Percentiles rank a stretch among this genome's conserved stretches.
Evolutionary conservation across 2,113 vertebrate species (phyloP).

Genomic region (Nothobranchius kuhntae): DNA sequence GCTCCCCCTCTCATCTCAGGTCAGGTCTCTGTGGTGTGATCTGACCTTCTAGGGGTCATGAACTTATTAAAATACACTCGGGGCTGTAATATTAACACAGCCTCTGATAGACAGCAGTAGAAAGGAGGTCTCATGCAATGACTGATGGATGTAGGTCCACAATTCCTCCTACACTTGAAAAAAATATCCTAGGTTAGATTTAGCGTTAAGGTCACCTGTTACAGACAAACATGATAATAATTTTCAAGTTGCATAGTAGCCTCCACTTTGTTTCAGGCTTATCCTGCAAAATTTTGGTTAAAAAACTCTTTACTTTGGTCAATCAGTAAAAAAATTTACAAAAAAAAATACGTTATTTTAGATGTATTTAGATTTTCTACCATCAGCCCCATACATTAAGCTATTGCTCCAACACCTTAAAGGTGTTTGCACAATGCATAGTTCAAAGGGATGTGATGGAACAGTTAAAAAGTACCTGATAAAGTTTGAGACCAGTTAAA

Average conservation of each 20-base stretch:
- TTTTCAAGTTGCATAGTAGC: too few species aligned
- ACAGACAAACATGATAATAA: too few species aligned
- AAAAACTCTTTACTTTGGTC: too few species aligned
- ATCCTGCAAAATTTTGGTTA: too few species aligned
- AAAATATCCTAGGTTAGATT: neutral
- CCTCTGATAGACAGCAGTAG: neutral
- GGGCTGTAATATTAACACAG: conserved; percentile 20
- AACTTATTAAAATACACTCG: conserved; percentile 40
- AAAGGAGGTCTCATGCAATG: neutral
- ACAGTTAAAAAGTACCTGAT: neutral
- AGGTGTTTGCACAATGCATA: neutral
- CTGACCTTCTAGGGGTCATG: conserved; percentile 31
- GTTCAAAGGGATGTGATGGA: neutral
- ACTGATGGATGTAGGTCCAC: neutral
- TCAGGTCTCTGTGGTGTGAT: conserved; percentile 44
- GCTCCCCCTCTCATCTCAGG: conserved; percentile 6
- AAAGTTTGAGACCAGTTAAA: neutral
- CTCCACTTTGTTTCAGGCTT: too few species aligned
- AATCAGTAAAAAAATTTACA: too few species aligned
- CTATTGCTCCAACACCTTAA: neutral
- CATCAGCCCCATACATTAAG: neutral
- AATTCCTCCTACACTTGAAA: neutral
- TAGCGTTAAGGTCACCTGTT: too few species aligned
- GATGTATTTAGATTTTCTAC: neutral
- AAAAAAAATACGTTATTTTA: too few species aligned